These are phyloP conservation scores for Centrocercus urophasianus DNA, from an alignment of 2,113 vertebrate genomes.

Conservation along the genomic window DNA sequence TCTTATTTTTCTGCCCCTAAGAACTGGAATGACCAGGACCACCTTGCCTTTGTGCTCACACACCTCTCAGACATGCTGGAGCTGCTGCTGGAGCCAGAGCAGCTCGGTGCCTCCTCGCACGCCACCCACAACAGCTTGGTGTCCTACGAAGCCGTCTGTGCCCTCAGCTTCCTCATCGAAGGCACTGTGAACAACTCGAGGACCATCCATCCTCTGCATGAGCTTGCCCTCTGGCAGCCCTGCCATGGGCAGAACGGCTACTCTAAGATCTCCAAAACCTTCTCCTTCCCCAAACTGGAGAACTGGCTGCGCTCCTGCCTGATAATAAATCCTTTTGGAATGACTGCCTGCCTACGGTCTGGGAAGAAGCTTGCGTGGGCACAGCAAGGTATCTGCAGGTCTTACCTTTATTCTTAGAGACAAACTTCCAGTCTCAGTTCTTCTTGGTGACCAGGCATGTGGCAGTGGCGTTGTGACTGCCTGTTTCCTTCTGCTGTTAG, in stretches of 20 bases:
- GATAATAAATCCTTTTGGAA: conserved; percentile 86
- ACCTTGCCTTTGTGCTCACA: conserved; percentile 86
- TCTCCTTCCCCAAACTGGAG: conserved; percentile 85
- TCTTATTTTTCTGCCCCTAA: conserved; percentile 59
- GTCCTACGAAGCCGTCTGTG: conserved; percentile 82
- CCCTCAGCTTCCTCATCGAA: conserved; percentile 90
- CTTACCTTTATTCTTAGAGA: neutral
- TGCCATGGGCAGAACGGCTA: conserved; percentile 84
- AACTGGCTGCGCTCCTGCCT: conserved; percentile 85
- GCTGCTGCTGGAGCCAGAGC: conserved; percentile 89
- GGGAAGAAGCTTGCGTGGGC: conserved; percentile 94
- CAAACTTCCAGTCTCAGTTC: accelerated
- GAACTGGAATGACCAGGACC: conserved; percentile 96
- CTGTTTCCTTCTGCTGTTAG: neutral
- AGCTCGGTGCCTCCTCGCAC: conserved; percentile 84
- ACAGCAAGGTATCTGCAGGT: conserved; percentile 85
- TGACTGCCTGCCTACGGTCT: conserved; percentile 86
- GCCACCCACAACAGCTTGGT: conserved; percentile 78
- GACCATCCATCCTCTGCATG: conserved; percentile 81
- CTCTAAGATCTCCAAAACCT: conserved; percentile 79
- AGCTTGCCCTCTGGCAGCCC: conserved; percentile 84
- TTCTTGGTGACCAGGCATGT: neutral
- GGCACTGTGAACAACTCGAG: conserved; percentile 76
- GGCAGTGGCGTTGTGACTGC: neutral
- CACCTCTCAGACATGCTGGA: conserved; percentile 89